phyloP scores from a whole-genome alignment of 2,797 vertebrate species.

The Lemur catta region DNA sequence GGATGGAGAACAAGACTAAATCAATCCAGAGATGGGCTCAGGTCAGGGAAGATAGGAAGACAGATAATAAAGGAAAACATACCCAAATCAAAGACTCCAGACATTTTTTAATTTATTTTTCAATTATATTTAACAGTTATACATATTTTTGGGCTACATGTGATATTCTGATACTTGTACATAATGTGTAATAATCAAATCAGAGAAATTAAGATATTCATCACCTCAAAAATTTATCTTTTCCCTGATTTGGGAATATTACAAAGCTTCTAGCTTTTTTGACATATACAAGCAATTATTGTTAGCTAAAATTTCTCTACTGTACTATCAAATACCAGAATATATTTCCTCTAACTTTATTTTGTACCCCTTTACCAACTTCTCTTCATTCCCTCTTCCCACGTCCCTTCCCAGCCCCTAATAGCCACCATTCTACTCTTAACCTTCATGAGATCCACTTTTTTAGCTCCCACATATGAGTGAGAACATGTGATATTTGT shows the following conservation, averaged over 20 bases:
- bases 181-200: neutral
- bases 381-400: neutral
- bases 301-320: neutral
- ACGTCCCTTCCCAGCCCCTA: neutral
- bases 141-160: neutral
- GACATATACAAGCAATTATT: neutral
- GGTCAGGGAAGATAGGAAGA: neutral
- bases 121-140: neutral
- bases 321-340: neutral
- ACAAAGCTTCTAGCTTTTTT: neutral
- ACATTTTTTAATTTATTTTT: neutral
- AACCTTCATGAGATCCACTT: neutral
- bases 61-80: neutral
- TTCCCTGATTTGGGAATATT: neutral
- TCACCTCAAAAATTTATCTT: neutral
- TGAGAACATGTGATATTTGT: neutral
- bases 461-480: neutral
- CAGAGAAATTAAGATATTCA: neutral
- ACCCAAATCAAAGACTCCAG: neutral
- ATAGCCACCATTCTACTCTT: neutral
- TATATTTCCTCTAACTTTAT: neutral
- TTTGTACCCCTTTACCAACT: neutral
- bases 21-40: no score
- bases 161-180: neutral
- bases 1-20: no score